phyloP scores from a whole-genome alignment of 2,888 invertebrate species.

The Eumacrocentrus americanus region DNA sequence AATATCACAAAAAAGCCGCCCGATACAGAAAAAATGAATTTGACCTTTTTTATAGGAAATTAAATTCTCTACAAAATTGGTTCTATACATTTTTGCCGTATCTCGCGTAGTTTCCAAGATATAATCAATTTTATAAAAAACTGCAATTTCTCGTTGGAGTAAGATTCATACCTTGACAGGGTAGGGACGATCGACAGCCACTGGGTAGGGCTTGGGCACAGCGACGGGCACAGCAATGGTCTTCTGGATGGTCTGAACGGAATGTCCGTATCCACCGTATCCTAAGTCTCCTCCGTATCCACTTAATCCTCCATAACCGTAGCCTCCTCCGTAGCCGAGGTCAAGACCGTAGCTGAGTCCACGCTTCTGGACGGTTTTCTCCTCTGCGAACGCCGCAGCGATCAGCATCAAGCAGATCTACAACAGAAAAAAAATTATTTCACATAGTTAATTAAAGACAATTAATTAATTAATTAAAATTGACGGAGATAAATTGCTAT shows the following conservation, averaged over 20 bases:
- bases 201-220: slow-evolving; percentile 63
- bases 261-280: slow-evolving; percentile 36
- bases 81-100: no score
- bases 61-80: no score
- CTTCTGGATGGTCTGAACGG: slow-evolving; percentile 60
- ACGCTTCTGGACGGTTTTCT: slow-evolving; percentile 51
- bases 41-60: no score
- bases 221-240: slow-evolving; percentile 62
- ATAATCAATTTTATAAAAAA: neutral
- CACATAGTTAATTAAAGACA: neutral
- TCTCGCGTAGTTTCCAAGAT: no score
- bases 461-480: neutral
- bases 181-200: slow-evolving; percentile 63
- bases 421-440: slow-evolving; percentile 28
- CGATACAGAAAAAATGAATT: no score
- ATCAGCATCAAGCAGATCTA: slow-evolving; percentile 62
- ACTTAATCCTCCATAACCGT: slow-evolving; percentile 36
- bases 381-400: slow-evolving; percentile 57
- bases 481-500: no score
- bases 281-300: slow-evolving; percentile 37
- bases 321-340: slow-evolving; percentile 40
- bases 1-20: neutral
- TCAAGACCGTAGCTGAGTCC: slow-evolving; percentile 49
- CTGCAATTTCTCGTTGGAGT: neutral
- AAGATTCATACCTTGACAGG: slow-evolving; percentile 59